Evolutionary conservation across 2,113 vertebrate genomes (phyloP), one percentile per base, ranked within the genome.

Genomic region (Corapipo altera): DNA sequence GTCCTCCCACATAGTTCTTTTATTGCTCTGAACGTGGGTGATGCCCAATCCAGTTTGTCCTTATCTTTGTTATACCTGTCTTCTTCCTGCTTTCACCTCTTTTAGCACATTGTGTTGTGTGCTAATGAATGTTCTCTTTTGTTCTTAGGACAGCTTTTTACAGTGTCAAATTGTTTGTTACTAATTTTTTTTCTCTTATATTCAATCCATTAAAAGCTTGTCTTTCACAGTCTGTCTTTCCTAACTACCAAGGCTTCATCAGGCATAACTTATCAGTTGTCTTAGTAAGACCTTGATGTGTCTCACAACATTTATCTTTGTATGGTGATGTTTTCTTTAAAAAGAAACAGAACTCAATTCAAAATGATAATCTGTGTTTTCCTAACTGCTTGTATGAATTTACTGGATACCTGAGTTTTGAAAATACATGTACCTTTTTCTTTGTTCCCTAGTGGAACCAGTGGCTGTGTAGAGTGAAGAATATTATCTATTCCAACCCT

Each of bases 91-190:
- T 71, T 80, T 55, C 72, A 77, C 33, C 59, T 90, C 72, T 70
- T 83, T 49, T 77, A 62, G 35, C 43, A 88, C 79, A 39, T 80
- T 58, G 48, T 66, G 64, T 39, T 84, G 61, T 74, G 43, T 92
- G 79, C 59, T 83, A 86, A 59, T 83, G 66, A 85, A 72, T 88
- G 15, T 62, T 94, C 61, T 90, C 67, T 85, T 90, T 93, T 88
- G 78, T 93, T 91, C 65, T 74, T 69, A 59, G 52, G 70, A 64
- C 55, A 82, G 64, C 57, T 85, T 94, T 88, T 89, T 94, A 71
- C 55, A 51, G 35, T 43, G 39, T 54, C 55, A 94, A 90, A 80
- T 73, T 73, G 41, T 88, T 92, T 91, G 79, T 91, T 90, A 51
- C 28, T 74, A 10, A 5, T 91, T 90, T 93, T 94, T 94, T 93